These are phyloP conservation scores for Caenorhabditis auriculariae DNA, from an alignment of 2,888 invertebrate species.

Conservation along the genomic window DNA sequence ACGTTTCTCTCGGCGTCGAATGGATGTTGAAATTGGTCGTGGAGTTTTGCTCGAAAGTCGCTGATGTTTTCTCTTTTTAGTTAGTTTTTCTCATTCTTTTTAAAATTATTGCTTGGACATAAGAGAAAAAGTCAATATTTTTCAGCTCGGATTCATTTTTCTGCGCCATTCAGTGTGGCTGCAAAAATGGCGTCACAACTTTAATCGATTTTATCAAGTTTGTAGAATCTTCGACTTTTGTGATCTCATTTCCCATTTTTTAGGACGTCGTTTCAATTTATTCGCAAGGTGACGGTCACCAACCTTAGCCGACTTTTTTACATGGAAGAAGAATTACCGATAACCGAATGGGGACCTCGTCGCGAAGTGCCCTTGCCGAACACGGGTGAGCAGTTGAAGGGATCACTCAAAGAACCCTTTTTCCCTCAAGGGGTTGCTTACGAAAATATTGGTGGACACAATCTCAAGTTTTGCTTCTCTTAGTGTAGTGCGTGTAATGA, in stretches of 20 bases:
- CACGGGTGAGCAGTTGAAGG: not conserved
- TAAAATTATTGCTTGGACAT: not conserved
- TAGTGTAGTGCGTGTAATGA: not conserved
- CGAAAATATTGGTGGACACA: not conserved
- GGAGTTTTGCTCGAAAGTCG: slow-evolving; percentile 28
- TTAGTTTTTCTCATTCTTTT: not conserved
- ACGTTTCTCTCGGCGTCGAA: slow-evolving; percentile 10
- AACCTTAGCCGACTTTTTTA: too few species aligned
- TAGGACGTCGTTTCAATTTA: too few species aligned
- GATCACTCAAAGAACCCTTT: too few species aligned
- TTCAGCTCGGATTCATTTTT: slow-evolving; percentile 1
- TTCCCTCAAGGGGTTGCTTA: too few species aligned
- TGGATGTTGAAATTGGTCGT: slow-evolving; percentile 39
- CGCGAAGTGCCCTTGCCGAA: slow-evolving; percentile 16
- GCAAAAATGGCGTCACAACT: not conserved
- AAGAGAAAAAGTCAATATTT: too few species aligned
- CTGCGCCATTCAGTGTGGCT: not conserved
- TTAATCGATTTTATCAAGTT: too few species aligned
- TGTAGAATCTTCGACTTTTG: too few species aligned
- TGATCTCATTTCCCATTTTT: too few species aligned
- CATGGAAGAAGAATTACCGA: not conserved
- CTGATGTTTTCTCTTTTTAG: slow-evolving; percentile 13
- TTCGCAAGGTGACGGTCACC: slow-evolving; percentile 1
- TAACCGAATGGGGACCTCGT: slow-evolving; percentile 16
- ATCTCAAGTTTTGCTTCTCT: not conserved